Evolutionary conservation across 1,140 invertebrate genomes (phyloP).

Genomic region (Ptiloglossa arizonensis): DNA sequence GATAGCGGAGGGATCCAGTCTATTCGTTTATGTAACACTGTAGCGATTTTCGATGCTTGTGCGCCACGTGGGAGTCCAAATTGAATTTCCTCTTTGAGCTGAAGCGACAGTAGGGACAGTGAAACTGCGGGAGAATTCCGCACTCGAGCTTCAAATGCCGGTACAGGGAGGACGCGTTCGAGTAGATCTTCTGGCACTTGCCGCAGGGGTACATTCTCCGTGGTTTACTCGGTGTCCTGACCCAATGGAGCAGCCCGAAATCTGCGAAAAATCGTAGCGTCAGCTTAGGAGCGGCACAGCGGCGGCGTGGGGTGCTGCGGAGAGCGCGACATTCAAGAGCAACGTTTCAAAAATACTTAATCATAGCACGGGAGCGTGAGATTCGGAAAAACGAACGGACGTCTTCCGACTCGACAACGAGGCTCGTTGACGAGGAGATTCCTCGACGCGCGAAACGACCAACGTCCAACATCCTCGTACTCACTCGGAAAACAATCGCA

Average conservation of each 20-base stretch:
- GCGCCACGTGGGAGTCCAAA: slow-evolving; percentile 73
- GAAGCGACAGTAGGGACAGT: slow-evolving; percentile 84
- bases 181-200: slow-evolving; percentile 72
- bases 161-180: slow-evolving; percentile 73
- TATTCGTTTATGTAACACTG: slow-evolving; percentile 15
- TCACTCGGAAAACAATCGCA: too few species aligned
- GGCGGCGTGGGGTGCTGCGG: neutral
- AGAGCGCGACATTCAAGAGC: neutral
- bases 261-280: slow-evolving; percentile 60
- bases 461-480: too few species aligned
- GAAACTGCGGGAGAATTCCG: slow-evolving; percentile 86
- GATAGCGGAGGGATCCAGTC: neutral
- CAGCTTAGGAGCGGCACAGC: slow-evolving; percentile 1
- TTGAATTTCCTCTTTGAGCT: slow-evolving; percentile 82
- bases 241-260: slow-evolving; percentile 20
- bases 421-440: too few species aligned
- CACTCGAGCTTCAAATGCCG: slow-evolving; percentile 87
- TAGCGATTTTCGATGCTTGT: slow-evolving; percentile 62
- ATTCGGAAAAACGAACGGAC: neutral
- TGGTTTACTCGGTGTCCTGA: slow-evolving; percentile 11
- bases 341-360: neutral
- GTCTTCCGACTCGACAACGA: too few species aligned
- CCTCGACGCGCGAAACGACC: too few species aligned
- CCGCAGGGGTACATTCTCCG: slow-evolving; percentile 60
- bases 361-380: neutral